Percentiles rank a stretch among this genome's conserved stretches.
Conservation (phyloP, 1,140 invertebrate species). For the Galendromus occidentalis region DNA sequence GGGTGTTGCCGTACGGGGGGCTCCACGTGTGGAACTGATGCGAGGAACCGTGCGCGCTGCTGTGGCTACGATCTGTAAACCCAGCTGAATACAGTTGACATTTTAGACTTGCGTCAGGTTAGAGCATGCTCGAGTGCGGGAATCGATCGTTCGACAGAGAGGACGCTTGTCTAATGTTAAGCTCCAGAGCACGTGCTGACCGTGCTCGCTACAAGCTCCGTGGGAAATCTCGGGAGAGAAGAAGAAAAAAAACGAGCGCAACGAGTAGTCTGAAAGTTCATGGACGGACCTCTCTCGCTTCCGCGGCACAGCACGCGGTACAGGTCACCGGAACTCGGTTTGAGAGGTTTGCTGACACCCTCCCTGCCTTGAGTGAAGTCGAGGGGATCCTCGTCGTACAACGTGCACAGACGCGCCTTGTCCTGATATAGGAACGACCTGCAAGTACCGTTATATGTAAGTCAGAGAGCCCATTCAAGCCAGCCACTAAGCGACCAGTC, state of each 20-base stretch:
- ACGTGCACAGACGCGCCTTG: conserved; percentile 54
- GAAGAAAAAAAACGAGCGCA: background rate
- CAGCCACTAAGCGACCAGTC: no score
- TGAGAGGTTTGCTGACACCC: conserved; percentile 38
- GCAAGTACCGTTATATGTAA: no score
- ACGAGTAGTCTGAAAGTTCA: no score
- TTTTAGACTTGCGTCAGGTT: no score
- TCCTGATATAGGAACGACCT: conserved; percentile 70
- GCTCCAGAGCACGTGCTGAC: no score
- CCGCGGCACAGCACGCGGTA: conserved; percentile 21
- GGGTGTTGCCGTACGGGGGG: background rate
- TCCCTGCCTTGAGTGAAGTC: conserved; percentile 22
- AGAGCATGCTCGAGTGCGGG: no score
- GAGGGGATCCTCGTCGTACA: conserved; percentile 54
- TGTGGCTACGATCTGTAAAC: conserved; percentile 11
- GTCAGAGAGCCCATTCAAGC: no score
- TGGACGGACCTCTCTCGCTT: conserved; percentile 24
- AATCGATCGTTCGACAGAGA: no score
- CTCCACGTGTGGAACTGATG: conserved; percentile 5
- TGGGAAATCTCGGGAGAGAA: conserved; percentile 11
- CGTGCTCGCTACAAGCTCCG: background rate
- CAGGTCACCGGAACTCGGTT: conserved; percentile 20
- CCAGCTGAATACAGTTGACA: background rate
- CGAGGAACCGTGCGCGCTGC: background rate
- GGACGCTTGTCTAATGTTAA: no score